These are phyloP conservation scores for Cathartes aura DNA, from an alignment of 2,113 vertebrate genomes.

Conservation along the genomic window DNA sequence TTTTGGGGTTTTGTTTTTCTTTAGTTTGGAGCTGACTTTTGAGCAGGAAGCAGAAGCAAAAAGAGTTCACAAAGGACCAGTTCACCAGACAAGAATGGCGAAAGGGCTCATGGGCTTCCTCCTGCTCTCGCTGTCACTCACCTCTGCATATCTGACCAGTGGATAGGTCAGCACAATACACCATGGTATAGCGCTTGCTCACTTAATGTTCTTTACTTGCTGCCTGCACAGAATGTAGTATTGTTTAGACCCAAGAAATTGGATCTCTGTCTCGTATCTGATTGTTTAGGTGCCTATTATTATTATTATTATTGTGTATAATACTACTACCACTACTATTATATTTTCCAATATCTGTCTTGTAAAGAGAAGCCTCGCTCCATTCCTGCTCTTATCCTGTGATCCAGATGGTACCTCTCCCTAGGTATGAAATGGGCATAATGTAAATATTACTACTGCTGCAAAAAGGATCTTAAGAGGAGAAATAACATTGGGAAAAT, in stretches of 20 bases:
- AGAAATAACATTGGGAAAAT: not conserved
- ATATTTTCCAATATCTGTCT: not conserved
- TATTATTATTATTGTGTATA: accelerated
- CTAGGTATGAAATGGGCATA: not conserved
- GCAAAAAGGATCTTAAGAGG: not conserved
- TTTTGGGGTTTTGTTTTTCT: not conserved
- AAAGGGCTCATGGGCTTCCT: not conserved
- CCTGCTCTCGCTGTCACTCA: not conserved
- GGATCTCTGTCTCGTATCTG: not conserved
- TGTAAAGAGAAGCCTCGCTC: not conserved
- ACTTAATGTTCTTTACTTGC: not conserved
- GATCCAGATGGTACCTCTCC: not conserved
- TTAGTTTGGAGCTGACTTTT: not conserved
- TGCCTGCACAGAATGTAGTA: not conserved
- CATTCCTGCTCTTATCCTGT: not conserved
- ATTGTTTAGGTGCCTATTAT: not conserved
- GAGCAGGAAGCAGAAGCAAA: not conserved
- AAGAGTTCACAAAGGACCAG: not conserved
- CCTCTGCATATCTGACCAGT: not conserved
- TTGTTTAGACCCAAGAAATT: not conserved
- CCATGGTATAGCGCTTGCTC: not conserved
- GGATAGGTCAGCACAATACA: not conserved
- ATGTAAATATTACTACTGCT: not conserved
- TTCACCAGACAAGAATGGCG: not conserved
- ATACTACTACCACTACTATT: not conserved